These are phyloP conservation scores for Actinia tenebrosa DNA, from an alignment of 64 coral and sea anemone species.

Conservation along the genomic window DNA sequence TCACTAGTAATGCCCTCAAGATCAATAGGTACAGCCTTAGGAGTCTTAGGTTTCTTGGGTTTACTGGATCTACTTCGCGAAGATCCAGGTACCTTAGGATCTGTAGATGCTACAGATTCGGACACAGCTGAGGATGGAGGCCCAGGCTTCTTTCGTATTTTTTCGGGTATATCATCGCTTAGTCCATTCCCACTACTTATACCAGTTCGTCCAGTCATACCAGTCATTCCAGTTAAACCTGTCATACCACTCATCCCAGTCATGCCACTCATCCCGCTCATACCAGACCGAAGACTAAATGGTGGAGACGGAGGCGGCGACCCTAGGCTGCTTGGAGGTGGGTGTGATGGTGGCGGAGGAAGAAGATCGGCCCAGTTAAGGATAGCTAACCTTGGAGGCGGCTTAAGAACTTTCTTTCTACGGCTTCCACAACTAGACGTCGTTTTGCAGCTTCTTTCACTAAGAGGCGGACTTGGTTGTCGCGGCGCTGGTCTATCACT, in stretches of 20 bases:
- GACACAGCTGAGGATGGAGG: slow-evolving; percentile 47
- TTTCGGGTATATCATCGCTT: slow-evolving; percentile 1
- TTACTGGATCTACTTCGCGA: slow-evolving; percentile 8
- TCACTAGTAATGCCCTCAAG: slow-evolving; percentile 98
- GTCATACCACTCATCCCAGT: slow-evolving; percentile 82
- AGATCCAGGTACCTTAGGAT: background rate
- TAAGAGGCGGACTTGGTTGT: slow-evolving; percentile 53
- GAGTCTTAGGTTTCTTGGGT: slow-evolving; percentile 50
- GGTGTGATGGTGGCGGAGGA: slow-evolving; percentile 83
- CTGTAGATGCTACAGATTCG: slow-evolving; percentile 40
- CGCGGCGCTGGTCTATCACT: slow-evolving; percentile 6
- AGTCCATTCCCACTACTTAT: slow-evolving; percentile 36
- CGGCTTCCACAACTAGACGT: slow-evolving; percentile 68
- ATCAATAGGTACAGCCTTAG: slow-evolving; percentile 85
- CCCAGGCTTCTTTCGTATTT: slow-evolving; percentile 14
- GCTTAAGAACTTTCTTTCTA: slow-evolving; percentile 76
- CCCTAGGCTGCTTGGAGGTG: slow-evolving; percentile 86
- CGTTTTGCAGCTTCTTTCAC: slow-evolving; percentile 83
- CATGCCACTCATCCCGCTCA: slow-evolving; percentile 90
- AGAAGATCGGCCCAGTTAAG: slow-evolving; percentile 97
- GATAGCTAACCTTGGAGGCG: slow-evolving; percentile 83
- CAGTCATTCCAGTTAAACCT: slow-evolving; percentile 63
- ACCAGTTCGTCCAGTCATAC: slow-evolving; percentile 71
- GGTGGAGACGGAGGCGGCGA: slow-evolving; percentile 95
- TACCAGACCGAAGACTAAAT: slow-evolving; percentile 77